Evolutionary conservation across 1,140 invertebrate species (phyloP), one percentile per base, ranked within the genome.

Genomic region (Drosophila sproati): DNA sequence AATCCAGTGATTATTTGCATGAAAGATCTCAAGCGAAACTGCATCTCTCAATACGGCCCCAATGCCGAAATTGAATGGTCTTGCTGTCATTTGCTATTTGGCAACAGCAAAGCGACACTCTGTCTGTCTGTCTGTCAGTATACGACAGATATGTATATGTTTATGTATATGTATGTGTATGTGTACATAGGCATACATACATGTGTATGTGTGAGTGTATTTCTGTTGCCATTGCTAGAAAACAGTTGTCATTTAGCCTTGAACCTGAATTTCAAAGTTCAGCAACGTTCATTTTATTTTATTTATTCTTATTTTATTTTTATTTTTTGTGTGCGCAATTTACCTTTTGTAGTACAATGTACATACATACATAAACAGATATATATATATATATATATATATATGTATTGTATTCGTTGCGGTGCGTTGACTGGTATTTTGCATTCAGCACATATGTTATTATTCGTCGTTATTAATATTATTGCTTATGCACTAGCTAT

Each of bases 251-350:
- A 77, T 71, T 75, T 83, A 74, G 77, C 85, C 85, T 88, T 88
- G 85, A 88, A 88, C 85, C 80, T 88, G 80, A 89, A 85, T 68
- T 88, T 89, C 50, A 78, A 79, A 81, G 80, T 88, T 81, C 77
- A 79, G 73, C 76, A 67, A 70, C 72, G 45, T 61, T 43, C 10
- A 20, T 20, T 20, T 20, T n/a, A n/a, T 43, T 43, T 41, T n/a
- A 41, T 41, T 41, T 41, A 10, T 41, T 41, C 1, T 41, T 41
- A 5, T 41, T 41, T 41, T 2, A 3, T 41, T 43, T 43, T n/a
- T 43, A 4, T 81, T 50, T 80, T 70, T 64, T 77, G 64, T n/a
- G 51, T 73, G 12, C 59, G 41, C 76, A 52, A 68, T 79, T 73
- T 70, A 72, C 61, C 72, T 82, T 86, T 88, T 86, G 71, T 72